Conservation (phyloP, 1,140 invertebrate genomes). For the Eumaeus atala region DNA sequence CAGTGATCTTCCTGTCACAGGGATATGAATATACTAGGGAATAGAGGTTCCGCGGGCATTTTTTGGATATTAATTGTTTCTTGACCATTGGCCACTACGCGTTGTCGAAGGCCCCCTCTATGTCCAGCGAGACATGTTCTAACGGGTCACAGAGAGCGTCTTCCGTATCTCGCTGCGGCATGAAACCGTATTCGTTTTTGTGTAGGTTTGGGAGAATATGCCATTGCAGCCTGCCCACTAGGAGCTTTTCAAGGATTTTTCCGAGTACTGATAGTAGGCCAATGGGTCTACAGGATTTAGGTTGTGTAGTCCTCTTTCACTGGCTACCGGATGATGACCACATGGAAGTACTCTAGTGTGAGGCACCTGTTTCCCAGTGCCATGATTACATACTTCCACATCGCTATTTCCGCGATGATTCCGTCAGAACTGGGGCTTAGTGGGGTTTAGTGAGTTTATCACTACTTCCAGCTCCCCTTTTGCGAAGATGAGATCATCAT, state of each 20-base stretch:
- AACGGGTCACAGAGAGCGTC: constrained; percentile 12
- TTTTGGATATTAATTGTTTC: background rate
- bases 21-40: no score
- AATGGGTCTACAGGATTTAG: constrained; percentile 6
- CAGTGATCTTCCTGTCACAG: no score
- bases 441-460: background rate
- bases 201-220: constrained; percentile 1
- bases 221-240: constrained; percentile 15
- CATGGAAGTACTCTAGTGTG: constrained; percentile 18
- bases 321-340: constrained; percentile 17
- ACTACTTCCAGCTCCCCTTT: background rate
- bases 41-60: background rate
- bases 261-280: constrained; percentile 13
- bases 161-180: background rate
- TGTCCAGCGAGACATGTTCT: constrained; percentile 12
- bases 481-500: constrained; percentile 12
- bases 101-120: constrained; percentile 16
- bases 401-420: constrained; percentile 11
- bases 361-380: constrained; percentile 24
- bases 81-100: constrained; percentile 9
- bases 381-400: constrained; percentile 11
- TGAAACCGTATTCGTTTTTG: constrained; percentile 1
- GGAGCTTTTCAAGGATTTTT: constrained; percentile 20
- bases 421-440: constrained; percentile 12
- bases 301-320: constrained; percentile 1